These are phyloP conservation scores for Lutraria lutraria DNA, from an alignment of 2,888 invertebrate genomes.

Conservation along the genomic window DNA sequence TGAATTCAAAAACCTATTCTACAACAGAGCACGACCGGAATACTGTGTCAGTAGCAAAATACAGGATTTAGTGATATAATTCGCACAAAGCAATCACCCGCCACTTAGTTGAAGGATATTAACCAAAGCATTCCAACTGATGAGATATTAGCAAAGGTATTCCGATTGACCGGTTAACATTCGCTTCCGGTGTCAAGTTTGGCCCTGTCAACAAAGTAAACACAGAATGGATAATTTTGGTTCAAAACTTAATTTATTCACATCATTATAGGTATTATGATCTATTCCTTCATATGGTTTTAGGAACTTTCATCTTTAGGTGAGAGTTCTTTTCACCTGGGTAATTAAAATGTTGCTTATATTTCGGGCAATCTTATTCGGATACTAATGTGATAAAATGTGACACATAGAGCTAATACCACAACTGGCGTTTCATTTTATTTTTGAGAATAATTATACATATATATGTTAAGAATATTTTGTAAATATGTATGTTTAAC, in stretches of 20 bases:
- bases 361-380: constrained; percentile 7
- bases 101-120: neutral
- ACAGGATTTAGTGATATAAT: neutral
- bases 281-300: neutral
- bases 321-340: neutral
- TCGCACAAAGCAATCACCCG: neutral
- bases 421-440: too few species aligned
- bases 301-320: neutral
- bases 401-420: too few species aligned
- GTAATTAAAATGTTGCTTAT: neutral
- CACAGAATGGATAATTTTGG: neutral
- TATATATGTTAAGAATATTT: too few species aligned
- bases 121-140: neutral
- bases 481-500: too few species aligned
- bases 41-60: too few species aligned
- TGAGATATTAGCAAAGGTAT: too few species aligned
- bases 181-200: constrained; percentile 21
- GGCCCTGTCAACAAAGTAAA: constrained; percentile 13
- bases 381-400: neutral
- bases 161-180: neutral
- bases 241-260: neutral
- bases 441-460: too few species aligned
- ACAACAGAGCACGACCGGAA: too few species aligned
- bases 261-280: neutral
- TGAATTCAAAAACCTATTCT: too few species aligned